Conservation (phyloP, 1,140 invertebrate genomes). For the Asobara japonica region DNA sequence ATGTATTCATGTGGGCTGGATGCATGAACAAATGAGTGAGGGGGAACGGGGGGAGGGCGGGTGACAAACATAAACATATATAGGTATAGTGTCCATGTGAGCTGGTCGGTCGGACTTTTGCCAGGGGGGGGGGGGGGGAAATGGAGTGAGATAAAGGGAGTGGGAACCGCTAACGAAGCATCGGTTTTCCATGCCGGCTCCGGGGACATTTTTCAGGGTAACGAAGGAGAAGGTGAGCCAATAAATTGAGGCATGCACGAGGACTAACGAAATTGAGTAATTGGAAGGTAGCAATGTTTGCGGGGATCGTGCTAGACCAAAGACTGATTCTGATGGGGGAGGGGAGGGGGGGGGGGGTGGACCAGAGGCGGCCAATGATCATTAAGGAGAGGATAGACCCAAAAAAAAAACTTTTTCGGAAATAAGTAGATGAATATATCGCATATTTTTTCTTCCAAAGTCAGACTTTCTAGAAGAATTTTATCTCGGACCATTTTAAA, state of each 20-base stretch:
- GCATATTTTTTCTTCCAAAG: no score
- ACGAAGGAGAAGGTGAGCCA: background rate
- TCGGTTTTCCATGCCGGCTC: slow-evolving; percentile 7
- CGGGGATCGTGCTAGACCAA: background rate
- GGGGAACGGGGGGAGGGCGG: background rate
- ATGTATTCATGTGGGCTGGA: no score
- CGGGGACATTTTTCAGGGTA: background rate
- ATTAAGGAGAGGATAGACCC: no score
- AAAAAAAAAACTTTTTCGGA: no score
- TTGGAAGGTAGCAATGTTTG: background rate
- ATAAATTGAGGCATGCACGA: background rate
- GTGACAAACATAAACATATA: background rate
- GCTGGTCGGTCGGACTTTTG: background rate
- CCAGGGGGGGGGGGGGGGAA: background rate
- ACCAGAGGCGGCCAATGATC: no score
- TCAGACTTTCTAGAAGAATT: no score
- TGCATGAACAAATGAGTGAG: background rate
- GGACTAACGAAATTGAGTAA: background rate
- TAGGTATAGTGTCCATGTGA: background rate
- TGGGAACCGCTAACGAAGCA: slow-evolving; percentile 26
- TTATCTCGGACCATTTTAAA: no score
- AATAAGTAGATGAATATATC: no score
- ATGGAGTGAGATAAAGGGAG: background rate
- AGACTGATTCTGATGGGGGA: no score
- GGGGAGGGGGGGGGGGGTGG: no score